Conservation (phyloP, 2,113 vertebrate species). For the Orientallactaga bullata region DNA sequence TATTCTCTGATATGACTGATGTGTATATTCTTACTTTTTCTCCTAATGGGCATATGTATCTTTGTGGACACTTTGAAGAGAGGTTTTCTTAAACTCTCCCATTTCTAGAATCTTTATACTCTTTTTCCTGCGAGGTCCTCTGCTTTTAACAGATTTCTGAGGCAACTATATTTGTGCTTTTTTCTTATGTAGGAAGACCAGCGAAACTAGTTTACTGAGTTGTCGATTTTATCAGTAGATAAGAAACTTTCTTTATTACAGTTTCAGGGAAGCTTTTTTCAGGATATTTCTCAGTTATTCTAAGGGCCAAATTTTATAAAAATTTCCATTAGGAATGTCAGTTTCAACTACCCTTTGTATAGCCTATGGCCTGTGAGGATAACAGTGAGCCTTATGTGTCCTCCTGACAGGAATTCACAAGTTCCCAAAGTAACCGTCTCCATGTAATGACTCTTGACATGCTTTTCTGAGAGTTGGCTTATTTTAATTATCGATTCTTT, state of each 20-base stretch:
- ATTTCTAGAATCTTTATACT: constrained; percentile 84
- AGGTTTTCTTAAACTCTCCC: constrained; percentile 82
- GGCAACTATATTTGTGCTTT: constrained; percentile 82
- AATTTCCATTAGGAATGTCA: constrained; percentile 77
- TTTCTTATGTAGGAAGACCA: constrained; percentile 80
- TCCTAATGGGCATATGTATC: constrained; percentile 77
- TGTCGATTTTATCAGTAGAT: constrained; percentile 71
- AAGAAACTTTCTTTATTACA: constrained; percentile 77
- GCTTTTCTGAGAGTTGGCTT: constrained; percentile 67
- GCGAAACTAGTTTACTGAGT: constrained; percentile 76
- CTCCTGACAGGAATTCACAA: constrained; percentile 54
- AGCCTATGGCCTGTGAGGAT: constrained; percentile 70
- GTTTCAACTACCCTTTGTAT: constrained; percentile 76
- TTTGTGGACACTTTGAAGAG: constrained; percentile 81
- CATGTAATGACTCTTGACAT: constrained; percentile 8
- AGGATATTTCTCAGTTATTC: constrained; percentile 82
- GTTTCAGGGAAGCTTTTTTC: constrained; percentile 83
- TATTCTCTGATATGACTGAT: constrained; percentile 77
- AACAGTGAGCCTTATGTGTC: constrained; percentile 74
- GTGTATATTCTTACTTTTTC: constrained; percentile 79
- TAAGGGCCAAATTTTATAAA: constrained; percentile 82
- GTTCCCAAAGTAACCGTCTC: constrained; percentile 77
- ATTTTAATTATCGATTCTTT: constrained; percentile 77
- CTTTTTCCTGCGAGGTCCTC: constrained; percentile 71
- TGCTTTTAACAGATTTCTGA: constrained; percentile 79